Evolutionary conservation across 2,113 vertebrate genomes (phyloP).

Genomic region (Phalacrocorax carbo): DNA sequence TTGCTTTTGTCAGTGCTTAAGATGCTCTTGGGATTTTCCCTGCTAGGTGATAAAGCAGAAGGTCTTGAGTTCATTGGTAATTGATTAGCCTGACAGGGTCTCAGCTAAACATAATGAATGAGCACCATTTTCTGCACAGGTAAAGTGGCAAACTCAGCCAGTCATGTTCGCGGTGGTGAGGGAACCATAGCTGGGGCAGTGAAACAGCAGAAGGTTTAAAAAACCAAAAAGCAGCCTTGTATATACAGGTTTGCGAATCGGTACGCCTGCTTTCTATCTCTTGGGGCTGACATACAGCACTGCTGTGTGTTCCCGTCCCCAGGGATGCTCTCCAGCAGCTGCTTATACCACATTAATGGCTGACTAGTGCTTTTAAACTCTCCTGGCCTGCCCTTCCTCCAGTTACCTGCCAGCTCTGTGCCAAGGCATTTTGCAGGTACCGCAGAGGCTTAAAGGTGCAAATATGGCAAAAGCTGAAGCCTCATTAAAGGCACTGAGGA

Average conservation of each 20-base stretch:
- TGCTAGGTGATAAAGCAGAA: background rate
- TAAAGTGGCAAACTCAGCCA: too few relatives aligned
- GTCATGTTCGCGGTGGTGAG: background rate
- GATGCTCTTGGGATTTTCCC: background rate
- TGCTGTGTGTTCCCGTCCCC: background rate
- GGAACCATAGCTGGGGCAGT: background rate
- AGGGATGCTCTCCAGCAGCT: background rate
- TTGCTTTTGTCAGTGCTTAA: background rate
- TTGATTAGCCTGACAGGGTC: background rate
- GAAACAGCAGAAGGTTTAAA: background rate
- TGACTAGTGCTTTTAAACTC: background rate
- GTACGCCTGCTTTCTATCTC: rapidly evolving
- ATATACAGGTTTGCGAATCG: rapidly evolving
- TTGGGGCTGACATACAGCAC: background rate
- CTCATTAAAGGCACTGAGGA: rapidly evolving
- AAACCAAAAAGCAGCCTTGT: background rate
- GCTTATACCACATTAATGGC: background rate
- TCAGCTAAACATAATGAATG: background rate
- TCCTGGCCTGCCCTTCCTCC: background rate
- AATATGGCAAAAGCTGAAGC: background rate
- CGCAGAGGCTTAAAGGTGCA: background rate
- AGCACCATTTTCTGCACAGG: rapidly evolving
- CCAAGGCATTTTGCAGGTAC: background rate
- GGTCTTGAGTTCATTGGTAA: background rate
- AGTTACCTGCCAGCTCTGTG: background rate